Conservation (phyloP, 2,888 invertebrate genomes). For the Dasysyrphus tricinctus region DNA sequence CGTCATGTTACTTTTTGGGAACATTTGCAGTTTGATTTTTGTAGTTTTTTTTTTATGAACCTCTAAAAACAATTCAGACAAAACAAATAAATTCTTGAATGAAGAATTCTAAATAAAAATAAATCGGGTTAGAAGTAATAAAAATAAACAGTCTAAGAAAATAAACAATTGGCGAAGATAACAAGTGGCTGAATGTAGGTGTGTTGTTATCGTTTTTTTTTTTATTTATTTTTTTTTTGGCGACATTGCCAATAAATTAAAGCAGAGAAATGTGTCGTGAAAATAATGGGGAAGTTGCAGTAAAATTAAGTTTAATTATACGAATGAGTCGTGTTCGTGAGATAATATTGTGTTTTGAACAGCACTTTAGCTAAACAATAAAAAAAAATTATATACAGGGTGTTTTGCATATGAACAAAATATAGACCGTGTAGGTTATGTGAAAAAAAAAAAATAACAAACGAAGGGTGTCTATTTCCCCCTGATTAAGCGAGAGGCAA, state of each 20-base stretch:
- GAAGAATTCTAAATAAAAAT: slow-evolving; percentile 11
- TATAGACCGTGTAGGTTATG: no score
- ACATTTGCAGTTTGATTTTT: neutral
- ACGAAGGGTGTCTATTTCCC: no score
- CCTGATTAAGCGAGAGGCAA: no score
- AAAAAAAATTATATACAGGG: no score
- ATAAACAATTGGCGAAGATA: slow-evolving; percentile 30
- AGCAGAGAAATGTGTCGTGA: neutral
- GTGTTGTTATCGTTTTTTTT: slow-evolving; percentile 37
- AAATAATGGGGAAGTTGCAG: slow-evolving; percentile 51
- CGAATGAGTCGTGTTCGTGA: no score
- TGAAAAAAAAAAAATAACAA: no score
- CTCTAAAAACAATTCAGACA: slow-evolving; percentile 1
- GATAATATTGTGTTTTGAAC: no score
- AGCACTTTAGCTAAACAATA: no score
- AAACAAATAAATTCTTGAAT: slow-evolving; percentile 15
- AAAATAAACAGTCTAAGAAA: slow-evolving; percentile 20
- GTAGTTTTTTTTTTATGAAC: neutral
- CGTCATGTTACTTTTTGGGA: neutral
- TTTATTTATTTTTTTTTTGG: neutral
- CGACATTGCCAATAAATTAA: slow-evolving; percentile 36
- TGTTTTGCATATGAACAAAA: no score
- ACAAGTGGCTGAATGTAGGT: slow-evolving; percentile 22
- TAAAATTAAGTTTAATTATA: neutral
- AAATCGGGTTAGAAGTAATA: slow-evolving; percentile 25